Conservation (phyloP, 2,113 vertebrate genomes). For the Leucoraja erinaceus region DNA sequence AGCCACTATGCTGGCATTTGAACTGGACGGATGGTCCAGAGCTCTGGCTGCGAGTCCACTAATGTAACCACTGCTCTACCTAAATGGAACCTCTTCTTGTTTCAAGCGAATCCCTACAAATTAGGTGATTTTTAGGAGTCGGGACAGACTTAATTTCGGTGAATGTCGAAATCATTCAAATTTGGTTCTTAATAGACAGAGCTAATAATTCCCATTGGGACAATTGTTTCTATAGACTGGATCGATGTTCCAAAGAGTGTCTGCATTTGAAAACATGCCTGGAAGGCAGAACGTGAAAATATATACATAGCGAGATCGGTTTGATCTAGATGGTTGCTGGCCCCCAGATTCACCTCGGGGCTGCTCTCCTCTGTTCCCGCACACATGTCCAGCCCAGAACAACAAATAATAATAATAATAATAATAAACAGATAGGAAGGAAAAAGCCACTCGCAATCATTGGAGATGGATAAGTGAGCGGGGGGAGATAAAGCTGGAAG, state of each 20-base stretch:
- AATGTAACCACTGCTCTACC: too few species aligned
- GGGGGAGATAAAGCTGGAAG: not conserved
- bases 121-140: not conserved
- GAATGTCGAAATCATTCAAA: not conserved
- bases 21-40: too few species aligned
- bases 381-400: not conserved
- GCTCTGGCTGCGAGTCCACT: too few species aligned
- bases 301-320: not conserved
- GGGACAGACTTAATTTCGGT: not conserved
- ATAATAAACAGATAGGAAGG: too few species aligned
- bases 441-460: not conserved
- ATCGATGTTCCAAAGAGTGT: not conserved
- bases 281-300: not conserved
- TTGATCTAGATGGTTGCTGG: not conserved
- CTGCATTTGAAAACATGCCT: not conserved
- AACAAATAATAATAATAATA: too few species aligned
- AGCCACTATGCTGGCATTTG: too few species aligned
- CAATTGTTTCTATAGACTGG: not conserved
- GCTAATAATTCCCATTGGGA: not conserved
- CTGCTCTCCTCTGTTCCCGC: not conserved
- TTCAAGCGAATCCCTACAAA: not conserved
- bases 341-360: not conserved
- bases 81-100: too few species aligned
- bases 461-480: not conserved
- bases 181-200: not conserved